A percentile compares a stretch with the other conserved stretches of the same genome.
These are phyloP conservation scores for Gymnocephalus cernua DNA, from an alignment of 2,113 vertebrate species.

Conservation along the genomic window DNA sequence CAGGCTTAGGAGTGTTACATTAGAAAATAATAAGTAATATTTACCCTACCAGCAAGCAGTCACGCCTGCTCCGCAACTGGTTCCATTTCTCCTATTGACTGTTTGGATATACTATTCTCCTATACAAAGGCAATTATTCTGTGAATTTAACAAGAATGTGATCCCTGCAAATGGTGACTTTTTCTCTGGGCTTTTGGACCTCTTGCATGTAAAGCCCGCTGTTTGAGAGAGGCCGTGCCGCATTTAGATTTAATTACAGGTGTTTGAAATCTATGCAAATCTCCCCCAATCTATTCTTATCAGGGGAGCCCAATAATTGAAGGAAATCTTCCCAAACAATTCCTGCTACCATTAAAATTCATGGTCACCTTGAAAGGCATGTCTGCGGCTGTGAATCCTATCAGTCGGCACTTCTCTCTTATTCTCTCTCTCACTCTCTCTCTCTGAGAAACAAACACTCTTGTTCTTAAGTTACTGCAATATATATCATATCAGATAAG, in stretches of 20 bases:
- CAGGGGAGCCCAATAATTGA: constrained; percentile 77
- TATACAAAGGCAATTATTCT: constrained; percentile 87
- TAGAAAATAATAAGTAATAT: constrained; percentile 95
- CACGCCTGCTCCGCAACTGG: constrained; percentile 86
- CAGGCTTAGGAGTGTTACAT: constrained; percentile 90
- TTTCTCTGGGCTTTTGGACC: neutral
- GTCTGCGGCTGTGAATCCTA: constrained; percentile 66
- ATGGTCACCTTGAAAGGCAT: constrained; percentile 82
- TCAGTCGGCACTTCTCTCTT: constrained; percentile 31
- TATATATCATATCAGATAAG: constrained; percentile 50
- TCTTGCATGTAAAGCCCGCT: constrained; percentile 48
- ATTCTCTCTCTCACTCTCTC: neutral
- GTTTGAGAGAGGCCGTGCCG: constrained; percentile 74
- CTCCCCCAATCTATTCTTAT: constrained; percentile 77
- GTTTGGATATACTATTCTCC: constrained; percentile 86
- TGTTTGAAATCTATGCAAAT: constrained; percentile 82
- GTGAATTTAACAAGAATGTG: constrained; percentile 85
- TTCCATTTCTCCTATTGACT: constrained; percentile 89
- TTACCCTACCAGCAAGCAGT: constrained; percentile 93
- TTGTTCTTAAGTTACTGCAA: constrained; percentile 48
- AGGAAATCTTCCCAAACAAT: constrained; percentile 74
- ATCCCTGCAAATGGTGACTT: constrained; percentile 63
- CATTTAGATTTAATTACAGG: constrained; percentile 84
- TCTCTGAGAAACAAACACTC: constrained; percentile 71
- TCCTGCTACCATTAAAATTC: constrained; percentile 78